Evolutionary conservation across 2,113 vertebrate genomes (phyloP), one percentile per base, ranked within the genome.

Genomic region (Pollimyrus isidori): DNA sequence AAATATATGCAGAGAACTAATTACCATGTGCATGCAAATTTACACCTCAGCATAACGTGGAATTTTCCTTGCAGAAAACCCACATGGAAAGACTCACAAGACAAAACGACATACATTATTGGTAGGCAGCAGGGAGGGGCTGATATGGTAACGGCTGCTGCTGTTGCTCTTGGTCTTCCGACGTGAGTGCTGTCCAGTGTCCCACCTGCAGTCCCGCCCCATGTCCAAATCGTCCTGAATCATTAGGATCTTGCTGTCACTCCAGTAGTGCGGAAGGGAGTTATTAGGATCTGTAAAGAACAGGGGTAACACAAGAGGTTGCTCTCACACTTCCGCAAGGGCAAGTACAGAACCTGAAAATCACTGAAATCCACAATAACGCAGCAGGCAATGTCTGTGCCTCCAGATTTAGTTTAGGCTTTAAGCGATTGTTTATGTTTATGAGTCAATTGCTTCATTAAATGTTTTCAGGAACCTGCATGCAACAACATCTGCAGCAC

Each of bases 191-290:
- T 92, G 90, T 23, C 94, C 92, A 0, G 95, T 95, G 89, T 96
- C 95, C 45, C 95, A 89, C 7, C 96, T 96, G 91, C 88, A 95
- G 89, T 96, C 94, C 80, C 93, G 95, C 87, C 52, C 50, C 39
- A 48, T 62, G 92, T 94, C 87, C n/a, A 95, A 94, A 89, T 96
- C 92, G 83, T 97, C 96, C 91, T 97, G 96, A 88, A 96, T 95
- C 91, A 95, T 95, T 87, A 96, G 89, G 91, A 95, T 96, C 91
- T 96, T 97, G 92, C 97, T 96, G 4, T 96, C 96, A 84, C 93
- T 96, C 93, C 96, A 92, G 90, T 97, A 96, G 0, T 94, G 95
- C 90, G 96, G 90, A 56, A 96, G 95, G 1, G 96, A 96, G 88
- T 96, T 96, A 93, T 97, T 96, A 73, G 96, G 96, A 93, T 97